Evolutionary conservation across 2,888 invertebrate genomes (phyloP), one percentile per base, ranked within the genome.

Genomic region (Drosophila greeni): DNA sequence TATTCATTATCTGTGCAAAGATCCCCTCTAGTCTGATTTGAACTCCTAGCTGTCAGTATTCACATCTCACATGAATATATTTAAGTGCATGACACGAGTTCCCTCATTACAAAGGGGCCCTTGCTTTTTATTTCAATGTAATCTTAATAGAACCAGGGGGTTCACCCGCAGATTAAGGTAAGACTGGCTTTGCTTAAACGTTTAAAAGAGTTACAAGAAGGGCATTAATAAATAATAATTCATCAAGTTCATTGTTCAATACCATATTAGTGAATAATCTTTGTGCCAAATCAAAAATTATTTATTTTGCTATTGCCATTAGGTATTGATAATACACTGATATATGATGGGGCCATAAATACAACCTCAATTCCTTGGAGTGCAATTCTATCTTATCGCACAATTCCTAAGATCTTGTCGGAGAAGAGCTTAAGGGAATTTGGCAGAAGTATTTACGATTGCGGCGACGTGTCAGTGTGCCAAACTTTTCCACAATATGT

Each of bases 311-410:
- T 48, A 40, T 29, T 18, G 55, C n/a, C 5, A 31, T 31, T 31
- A 31, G 16, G 20, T 16, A 60, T 9, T 42, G 29, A 65, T 40
- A 26, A 33, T 36, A 39, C 18, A 37, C 12, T 31, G 37, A 56
- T 55, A 57, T 29, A 29, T 23, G 18, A 26, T 8, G 2, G 29
- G 52, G 53, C 14, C 37, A 37, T 45, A 45, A 36, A 36, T 42
- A 37, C 59, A 29, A 18, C 31, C 23, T 37, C 43, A 37, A 18
- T 16, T 55, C 40, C 2, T 20, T 42, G n/a, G n/a, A 29, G 23
- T 23, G 16, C 9, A 24, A 62, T 62, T 61, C 61, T 42, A 33
- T 61, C 61, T 62, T 61, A 62, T 62, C 61, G 61, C n/a, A 12
- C 11, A 0, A 31, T 9, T 49, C 40, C 23, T 29, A 5, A 49